Base-by-base conservation (phyloP, 2,113 vertebrate species). In the Antennarius striatus region DNA sequence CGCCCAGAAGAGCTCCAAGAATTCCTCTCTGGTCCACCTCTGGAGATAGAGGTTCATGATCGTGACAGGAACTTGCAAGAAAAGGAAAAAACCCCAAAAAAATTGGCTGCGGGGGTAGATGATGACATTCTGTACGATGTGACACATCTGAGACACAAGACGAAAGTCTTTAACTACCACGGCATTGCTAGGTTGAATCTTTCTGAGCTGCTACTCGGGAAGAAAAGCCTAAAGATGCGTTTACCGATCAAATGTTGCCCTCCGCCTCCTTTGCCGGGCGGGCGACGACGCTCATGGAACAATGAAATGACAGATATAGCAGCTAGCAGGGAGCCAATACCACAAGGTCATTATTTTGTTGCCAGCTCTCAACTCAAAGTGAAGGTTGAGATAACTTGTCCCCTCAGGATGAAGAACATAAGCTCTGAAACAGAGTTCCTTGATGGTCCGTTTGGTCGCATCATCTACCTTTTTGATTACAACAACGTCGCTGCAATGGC, bases 1-100 rank as follows among this genome's bases (percentile, higher is more conserved):
- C 85, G 74, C 14, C 80, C 81, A 3, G 75, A 60, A 12, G 90
- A 94, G 50, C 58, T 97, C 28, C 56, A 56, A 3, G 89, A 93
- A 40, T 93, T 86, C 68, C 86, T 97, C 17, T 80, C 79, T 10
- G 93, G 94, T 0, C 90, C 93, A 4, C 91, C 93, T 9, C 82
- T 97, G 75, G 83, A 93, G 81, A 93, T 95, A 15, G 94, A 96
- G 77, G 88, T 97, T 17, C 95, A 95, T 0, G 95, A 97, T 76
- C 85, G 90, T 13, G 95, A 95, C 81, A 89, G 72, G 16, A 95
- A 90, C 60, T 39, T 5, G 0, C 68, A 91, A 7, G 56, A 73
- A 6, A 49, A 1, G 9, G 12, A 29, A 12, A 67, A 22, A 28
- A 65, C 39, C 3, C 73, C 89, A 11, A 54, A 61, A 1, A 54